A percentile compares a stretch with the other conserved stretches of the same genome.
phyloP scores from a whole-genome alignment of 1,140 invertebrate species.

The Brachionus calyciflorus region DNA sequence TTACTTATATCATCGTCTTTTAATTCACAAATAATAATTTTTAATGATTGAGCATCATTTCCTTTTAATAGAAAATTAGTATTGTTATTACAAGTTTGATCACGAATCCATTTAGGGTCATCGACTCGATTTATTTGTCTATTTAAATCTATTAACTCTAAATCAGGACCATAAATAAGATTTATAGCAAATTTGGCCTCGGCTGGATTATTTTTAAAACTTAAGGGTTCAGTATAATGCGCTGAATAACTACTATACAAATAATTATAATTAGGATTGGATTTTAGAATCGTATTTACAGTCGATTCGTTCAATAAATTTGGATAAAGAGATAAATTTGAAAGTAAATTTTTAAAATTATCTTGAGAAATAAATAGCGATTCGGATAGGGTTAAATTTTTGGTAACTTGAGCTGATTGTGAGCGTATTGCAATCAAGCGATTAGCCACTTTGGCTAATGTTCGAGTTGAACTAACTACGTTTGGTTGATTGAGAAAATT shows the following conservation, averaged over 20 bases:
- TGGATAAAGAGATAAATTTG: background rate
- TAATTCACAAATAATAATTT: background rate
- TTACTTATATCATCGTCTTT: background rate
- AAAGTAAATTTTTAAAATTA: background rate
- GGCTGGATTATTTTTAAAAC: background rate
- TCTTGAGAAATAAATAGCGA: background rate
- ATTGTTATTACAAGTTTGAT: background rate
- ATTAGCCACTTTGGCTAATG: background rate
- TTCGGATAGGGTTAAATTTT: background rate
- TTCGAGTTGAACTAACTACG: background rate
- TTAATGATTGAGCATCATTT: background rate
- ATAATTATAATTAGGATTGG: slow-evolving; percentile 36
- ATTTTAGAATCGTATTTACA: slow-evolving; percentile 24
- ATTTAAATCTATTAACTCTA: background rate
- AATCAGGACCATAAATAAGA: slow-evolving; percentile 35
- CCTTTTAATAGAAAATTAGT: slow-evolving; percentile 12
- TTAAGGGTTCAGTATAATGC: background rate
- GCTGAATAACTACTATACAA: slow-evolving; percentile 16
- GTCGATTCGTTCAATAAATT: background rate
- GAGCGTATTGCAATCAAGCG: background rate
- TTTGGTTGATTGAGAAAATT: slow-evolving; percentile 6
- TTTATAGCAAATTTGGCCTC: background rate
- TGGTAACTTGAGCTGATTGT: background rate
- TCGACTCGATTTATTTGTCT: background rate
- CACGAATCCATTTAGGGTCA: background rate